A percentile compares a stretch with the other conserved stretches of the same genome.
Conservation (phyloP, 2,888 invertebrate species). For the Plusia festucae region DNA sequence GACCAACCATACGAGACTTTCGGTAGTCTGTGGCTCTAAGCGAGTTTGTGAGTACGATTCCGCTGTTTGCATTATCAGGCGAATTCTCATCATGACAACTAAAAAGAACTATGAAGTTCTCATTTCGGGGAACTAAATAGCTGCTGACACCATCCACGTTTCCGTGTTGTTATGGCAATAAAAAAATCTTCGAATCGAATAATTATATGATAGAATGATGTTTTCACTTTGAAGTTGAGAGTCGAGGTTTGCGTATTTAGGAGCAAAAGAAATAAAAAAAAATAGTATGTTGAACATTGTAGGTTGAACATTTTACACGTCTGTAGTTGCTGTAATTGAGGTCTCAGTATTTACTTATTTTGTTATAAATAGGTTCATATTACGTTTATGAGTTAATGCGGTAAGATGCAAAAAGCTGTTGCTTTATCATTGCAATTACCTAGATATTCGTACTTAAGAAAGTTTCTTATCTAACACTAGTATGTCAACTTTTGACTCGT, state of each 20-base stretch:
- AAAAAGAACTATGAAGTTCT: slow-evolving; percentile 6
- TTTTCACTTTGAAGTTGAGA: too few relatives aligned
- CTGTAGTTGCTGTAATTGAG: too few relatives aligned
- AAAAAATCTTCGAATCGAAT: slow-evolving; percentile 12
- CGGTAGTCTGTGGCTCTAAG: too few relatives aligned
- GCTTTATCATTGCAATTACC: not conserved
- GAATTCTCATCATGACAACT: not conserved
- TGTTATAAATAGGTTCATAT: not conserved
- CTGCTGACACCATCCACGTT: slow-evolving; percentile 12
- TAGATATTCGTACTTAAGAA: not conserved
- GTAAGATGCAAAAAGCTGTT: not conserved
- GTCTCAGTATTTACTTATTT: not conserved
- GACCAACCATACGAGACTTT: too few relatives aligned
- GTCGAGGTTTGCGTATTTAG: too few relatives aligned
- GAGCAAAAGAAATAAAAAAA: not conserved
- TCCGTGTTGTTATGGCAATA: slow-evolving; percentile 26
- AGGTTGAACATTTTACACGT: not conserved
- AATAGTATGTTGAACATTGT: not conserved
- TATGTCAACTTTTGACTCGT: not conserved
- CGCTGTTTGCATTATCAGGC: not conserved
- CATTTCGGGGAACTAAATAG: slow-evolving; percentile 18
- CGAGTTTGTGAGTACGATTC: too few relatives aligned
- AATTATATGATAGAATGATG: slow-evolving; percentile 31
- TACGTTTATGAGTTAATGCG: not conserved
- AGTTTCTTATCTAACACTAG: not conserved